Base-by-base conservation (phyloP, 2,888 invertebrate genomes). In the Parapristionchus giblindavisi region DNA sequence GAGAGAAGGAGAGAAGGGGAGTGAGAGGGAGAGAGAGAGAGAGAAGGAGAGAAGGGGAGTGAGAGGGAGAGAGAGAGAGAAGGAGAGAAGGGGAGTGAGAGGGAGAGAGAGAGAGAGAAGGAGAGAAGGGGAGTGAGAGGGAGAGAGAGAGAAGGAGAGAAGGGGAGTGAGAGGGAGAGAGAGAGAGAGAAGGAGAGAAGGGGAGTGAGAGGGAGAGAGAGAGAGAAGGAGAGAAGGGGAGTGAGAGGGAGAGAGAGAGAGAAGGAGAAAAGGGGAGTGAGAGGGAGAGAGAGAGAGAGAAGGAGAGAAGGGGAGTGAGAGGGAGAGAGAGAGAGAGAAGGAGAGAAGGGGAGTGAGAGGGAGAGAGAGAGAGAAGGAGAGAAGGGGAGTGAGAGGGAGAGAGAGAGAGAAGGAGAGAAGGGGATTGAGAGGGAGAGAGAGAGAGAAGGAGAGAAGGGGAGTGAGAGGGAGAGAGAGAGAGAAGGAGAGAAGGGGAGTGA, bases 361-460 rank as follows among this genome's bases (percentile, higher is more conserved):
- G 66, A 75, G 51, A 75, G 68, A 66, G 52, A 54, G 54, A 66
- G 8, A 75, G 66, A 65, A 51, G 34, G 56, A 60, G 72, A 72
- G 32, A 58, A 21, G 24, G 34, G n/a, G n/a, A 52, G 52, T 29
- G 71, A 54, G 56, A 71, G 52, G 56, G 36, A 54, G 71, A 24
- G 38, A 36, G 34, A 71, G 56, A 71, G 56, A 71, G 38, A 56
- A 38, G 36, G 36, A 71, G 71, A 52, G 34, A 52, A 54, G 40
- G 71, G 21, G 36, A 27, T 43, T 36, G 54, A 21, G 34, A 21
- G 3, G 29, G 34, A n/a, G 54, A 27, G 36, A 5, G 32, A 56
- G 8, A 52, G n/a, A 24, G 21, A 51, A 21, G 24, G 40, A n/a
- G 52, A 32, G 32, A 51, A 34, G n/a, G 11, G 24, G 24, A 21